Evolutionary conservation across 1,140 invertebrate genomes (phyloP).

Genomic region (Apis dorsata): DNA sequence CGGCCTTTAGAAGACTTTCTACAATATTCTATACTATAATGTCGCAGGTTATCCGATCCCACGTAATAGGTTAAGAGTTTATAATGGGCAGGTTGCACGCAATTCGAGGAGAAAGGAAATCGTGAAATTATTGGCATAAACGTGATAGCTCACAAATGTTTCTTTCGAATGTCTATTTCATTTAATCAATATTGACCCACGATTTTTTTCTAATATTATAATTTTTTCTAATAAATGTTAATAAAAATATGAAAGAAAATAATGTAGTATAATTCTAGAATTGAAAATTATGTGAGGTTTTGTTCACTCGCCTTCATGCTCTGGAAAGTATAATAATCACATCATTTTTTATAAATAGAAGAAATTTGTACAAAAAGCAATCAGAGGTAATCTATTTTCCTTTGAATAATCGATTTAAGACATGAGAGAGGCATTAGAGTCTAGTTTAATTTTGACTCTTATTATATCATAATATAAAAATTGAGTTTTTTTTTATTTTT

Average conservation of each 20-base stretch:
- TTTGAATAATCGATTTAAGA: neutral
- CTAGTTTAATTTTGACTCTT: too few relatives aligned
- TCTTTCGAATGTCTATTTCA: neutral
- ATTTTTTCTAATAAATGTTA: too few relatives aligned
- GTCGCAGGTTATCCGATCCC: slow-evolving; percentile 59
- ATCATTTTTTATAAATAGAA: neutral
- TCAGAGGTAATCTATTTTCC: neutral
- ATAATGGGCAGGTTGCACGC: slow-evolving; percentile 51
- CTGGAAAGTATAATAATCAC: neutral
- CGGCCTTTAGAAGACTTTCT: slow-evolving; percentile 67
- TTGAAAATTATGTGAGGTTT: neutral
- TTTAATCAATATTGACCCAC: neutral
- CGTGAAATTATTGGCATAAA: slow-evolving; percentile 12
- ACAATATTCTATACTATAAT: slow-evolving; percentile 62
- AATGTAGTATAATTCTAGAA: neutral
- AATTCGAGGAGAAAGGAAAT: slow-evolving; percentile 48
- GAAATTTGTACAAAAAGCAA: neutral
- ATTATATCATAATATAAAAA: slow-evolving; percentile 10
- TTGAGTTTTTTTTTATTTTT: slow-evolving; percentile 35
- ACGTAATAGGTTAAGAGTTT: slow-evolving; percentile 74
- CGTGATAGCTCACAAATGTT: slow-evolving; percentile 6
- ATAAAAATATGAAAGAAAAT: too few relatives aligned
- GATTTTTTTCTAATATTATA: neutral
- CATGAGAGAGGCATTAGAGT: neutral
- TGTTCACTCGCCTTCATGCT: neutral